phyloP scores from a whole-genome alignment of 2,888 invertebrate species.

The Ditula angustiorana region DNA sequence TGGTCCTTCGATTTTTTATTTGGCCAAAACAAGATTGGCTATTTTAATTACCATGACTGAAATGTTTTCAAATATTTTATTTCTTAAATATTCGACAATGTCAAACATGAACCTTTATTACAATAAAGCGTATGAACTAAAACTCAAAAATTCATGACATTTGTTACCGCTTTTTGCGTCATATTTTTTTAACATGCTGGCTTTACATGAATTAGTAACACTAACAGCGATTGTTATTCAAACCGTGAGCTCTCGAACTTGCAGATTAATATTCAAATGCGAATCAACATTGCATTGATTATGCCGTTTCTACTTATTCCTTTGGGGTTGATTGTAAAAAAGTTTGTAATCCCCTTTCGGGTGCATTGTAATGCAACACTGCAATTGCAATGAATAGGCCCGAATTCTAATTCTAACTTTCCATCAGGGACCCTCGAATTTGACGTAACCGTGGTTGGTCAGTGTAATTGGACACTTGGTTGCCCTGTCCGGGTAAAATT shows the following conservation, averaged over 20 bases:
- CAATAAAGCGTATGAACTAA: not conserved
- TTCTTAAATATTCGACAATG: no score
- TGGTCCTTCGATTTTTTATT: no score
- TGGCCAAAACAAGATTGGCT: no score
- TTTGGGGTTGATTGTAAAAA: constrained; percentile 45
- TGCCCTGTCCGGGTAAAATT: constrained; percentile 16
- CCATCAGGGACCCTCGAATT: constrained; percentile 61
- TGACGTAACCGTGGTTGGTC: constrained; percentile 71
- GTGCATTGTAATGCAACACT: constrained; percentile 37
- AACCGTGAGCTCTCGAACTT: constrained; percentile 14
- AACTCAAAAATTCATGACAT: not conserved
- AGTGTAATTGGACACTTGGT: constrained; percentile 67
- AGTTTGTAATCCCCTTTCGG: constrained; percentile 61
- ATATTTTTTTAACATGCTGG: not conserved
- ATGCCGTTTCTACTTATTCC: constrained; percentile 23
- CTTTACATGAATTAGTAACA: constrained; percentile 31
- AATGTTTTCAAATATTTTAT: no score
- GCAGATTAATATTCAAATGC: constrained; percentile 21
- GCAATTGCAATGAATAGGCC: constrained; percentile 45
- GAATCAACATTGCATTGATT: constrained; percentile 36
- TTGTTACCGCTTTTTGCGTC: not conserved
- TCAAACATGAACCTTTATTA: no score
- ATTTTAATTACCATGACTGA: no score
- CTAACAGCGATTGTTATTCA: constrained; percentile 24
- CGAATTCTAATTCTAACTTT: constrained; percentile 57